Percentiles rank a stretch among this genome's conserved stretches.
Conservation (phyloP, 2,797 vertebrate genomes). For the Dendrocincla fuliginosa region DNA sequence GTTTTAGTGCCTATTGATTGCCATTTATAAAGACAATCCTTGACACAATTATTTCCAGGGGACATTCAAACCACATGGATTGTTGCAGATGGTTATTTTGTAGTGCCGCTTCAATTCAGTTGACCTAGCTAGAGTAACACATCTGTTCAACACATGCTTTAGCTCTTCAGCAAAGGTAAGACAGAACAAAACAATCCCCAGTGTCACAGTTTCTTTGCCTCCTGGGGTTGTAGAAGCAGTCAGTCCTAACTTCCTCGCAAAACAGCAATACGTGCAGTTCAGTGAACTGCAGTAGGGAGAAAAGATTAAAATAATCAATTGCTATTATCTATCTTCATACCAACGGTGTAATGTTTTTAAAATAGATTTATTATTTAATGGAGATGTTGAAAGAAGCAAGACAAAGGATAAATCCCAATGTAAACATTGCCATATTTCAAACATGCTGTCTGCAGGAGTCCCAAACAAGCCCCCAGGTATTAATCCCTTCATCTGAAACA, state of each 20-base stretch:
- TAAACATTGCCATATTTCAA: neutral
- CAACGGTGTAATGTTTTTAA: fast-evolving
- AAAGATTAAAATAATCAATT: neutral
- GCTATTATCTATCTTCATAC: neutral
- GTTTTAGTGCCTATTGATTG: neutral
- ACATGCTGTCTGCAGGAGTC: neutral
- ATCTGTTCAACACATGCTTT: neutral
- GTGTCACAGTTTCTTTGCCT: neutral
- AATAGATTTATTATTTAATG: neutral
- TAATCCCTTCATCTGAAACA: constrained; percentile 14
- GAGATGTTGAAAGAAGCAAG: neutral
- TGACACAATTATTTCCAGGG: neutral
- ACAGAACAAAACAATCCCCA: neutral
- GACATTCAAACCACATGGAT: fast-evolving
- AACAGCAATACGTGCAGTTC: neutral
- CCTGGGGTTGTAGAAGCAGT: neutral
- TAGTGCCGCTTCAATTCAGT: neutral
- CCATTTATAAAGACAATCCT: neutral
- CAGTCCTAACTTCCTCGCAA: neutral
- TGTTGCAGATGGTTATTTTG: neutral
- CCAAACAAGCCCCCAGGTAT: neutral
- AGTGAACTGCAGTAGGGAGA: neutral
- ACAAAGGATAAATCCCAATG: neutral
- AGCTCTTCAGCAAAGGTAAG: neutral
- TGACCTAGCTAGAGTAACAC: neutral